Evolutionary conservation across 64 coral and sea anemone genomes (phyloP).

Genomic region (Acropora yongei): DNA sequence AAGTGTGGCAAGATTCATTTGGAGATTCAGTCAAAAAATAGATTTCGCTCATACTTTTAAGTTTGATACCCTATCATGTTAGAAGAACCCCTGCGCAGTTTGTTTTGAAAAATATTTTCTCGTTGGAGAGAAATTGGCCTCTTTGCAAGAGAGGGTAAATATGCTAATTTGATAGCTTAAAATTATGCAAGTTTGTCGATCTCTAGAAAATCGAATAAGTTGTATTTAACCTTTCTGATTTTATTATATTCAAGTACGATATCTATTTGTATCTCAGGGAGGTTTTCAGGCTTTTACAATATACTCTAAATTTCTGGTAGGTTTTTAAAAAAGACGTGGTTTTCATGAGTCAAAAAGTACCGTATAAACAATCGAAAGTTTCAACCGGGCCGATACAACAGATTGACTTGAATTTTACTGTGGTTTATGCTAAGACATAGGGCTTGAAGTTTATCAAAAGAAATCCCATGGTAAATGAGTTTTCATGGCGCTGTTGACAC

Average conservation of each 20-base stretch:
- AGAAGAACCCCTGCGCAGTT: slow-evolving; percentile 10
- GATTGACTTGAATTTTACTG: not conserved
- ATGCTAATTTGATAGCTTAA: not conserved
- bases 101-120: slow-evolving; percentile 9
- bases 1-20: not conserved
- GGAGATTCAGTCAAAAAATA: not conserved
- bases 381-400: not conserved
- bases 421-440: not conserved
- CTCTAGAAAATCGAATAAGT: not conserved
- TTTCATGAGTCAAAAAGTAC: slow-evolving; percentile 51
- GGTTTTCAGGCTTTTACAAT: slow-evolving; percentile 30
- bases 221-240: not conserved
- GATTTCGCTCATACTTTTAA: slow-evolving; percentile 20
- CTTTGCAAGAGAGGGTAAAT: not conserved
- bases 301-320: slow-evolving; percentile 51
- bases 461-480: not conserved
- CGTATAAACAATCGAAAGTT: slow-evolving; percentile 34
- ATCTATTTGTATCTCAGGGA: not conserved
- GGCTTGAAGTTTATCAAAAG: not conserved
- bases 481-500: not conserved
- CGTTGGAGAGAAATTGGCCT: not conserved
- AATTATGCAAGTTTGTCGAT: not conserved
- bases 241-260: not conserved
- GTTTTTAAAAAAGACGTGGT: slow-evolving; percentile 48
- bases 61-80: slow-evolving; percentile 35